Base-by-base conservation (phyloP, 2,797 vertebrate genomes). In the Scolopax rusticola region DNA sequence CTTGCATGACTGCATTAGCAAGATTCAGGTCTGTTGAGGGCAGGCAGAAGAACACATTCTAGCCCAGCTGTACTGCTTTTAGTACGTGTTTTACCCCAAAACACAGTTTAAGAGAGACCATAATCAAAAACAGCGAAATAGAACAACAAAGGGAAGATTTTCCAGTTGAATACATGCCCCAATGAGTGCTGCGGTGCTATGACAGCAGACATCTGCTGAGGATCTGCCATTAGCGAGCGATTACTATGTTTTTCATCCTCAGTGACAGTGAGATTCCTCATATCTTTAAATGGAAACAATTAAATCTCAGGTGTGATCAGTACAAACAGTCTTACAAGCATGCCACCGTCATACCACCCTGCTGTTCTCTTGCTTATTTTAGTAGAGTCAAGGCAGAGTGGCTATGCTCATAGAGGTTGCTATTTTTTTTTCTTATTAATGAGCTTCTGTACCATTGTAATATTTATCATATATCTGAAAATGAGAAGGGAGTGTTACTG, bases 271-370 rank as follows among this genome's bases (percentile, higher is more conserved):
- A 95, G 67, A 91, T 79, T 70, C 64, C 51, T 94, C 33, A 17
- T 76, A 28, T 30, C 54, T 94, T 90, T 84, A 94, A 91, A 94
- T 5, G 53, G 67, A 91, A 92, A 67, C 68, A 93, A 91, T 92
- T 93, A 92, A 70, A 77, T 64, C 54, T 86, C 81, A 86, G 88
- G 60, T 90, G 75, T 48, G 59, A 84, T 86, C 1, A 8, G 41
- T 15, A 59, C 27, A 87, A 96, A 87, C 20, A 67, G 17, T 12
- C 50, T 87, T 82, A 79, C 8, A 93, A 65, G 74, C 60, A 30
- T 71, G 57, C 27, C n/a, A 54, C 30, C 9, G 0, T 65, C 60
- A 41, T 47, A 67, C 14, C 73, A 54, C 8, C 51, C 36, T 84
- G 28, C 45, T 79, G 28, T 16, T 64, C 23, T 53, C 50, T 45